Conservation (phyloP, 1,140 invertebrate genomes). For the Akabosia matsudoensis region DNA sequence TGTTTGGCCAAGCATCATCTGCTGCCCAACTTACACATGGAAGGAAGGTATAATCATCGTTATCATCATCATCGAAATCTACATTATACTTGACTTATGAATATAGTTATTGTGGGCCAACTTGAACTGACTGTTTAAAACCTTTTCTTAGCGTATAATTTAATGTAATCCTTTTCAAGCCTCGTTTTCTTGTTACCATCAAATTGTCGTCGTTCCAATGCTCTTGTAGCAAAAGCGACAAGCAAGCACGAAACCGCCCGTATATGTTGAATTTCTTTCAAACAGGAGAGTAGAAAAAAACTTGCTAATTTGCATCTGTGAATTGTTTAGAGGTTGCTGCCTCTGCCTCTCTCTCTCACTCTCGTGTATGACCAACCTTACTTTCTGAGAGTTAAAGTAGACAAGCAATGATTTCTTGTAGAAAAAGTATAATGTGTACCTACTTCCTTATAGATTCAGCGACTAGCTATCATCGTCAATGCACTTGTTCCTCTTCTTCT, state of each 20-base stretch:
- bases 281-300: constrained; percentile 1
- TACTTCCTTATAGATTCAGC: too few species aligned
- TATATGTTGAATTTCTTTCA: too few species aligned
- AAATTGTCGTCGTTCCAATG: neutral
- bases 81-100: constrained; percentile 11
- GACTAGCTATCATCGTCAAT: too few species aligned
- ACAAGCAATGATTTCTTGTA: too few species aligned
- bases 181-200: neutral
- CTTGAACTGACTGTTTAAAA: neutral
- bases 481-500: too few species aligned
- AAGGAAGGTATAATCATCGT: neutral
- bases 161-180: neutral
- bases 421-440: too few species aligned
- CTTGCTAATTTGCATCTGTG: constrained; percentile 20
- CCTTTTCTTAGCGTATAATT: neutral
- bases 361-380: too few species aligned
- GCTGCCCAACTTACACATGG: neutral
- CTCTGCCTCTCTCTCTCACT: too few species aligned
- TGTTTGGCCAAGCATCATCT: neutral
- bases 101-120: constrained; percentile 7
- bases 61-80: neutral
- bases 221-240: neutral
- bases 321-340: constrained; percentile 20
- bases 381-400: too few species aligned
- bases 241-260: neutral